phyloP scores from a whole-genome alignment of 2,888 invertebrate genomes.

The Pachymerium ferrugineum region DNA sequence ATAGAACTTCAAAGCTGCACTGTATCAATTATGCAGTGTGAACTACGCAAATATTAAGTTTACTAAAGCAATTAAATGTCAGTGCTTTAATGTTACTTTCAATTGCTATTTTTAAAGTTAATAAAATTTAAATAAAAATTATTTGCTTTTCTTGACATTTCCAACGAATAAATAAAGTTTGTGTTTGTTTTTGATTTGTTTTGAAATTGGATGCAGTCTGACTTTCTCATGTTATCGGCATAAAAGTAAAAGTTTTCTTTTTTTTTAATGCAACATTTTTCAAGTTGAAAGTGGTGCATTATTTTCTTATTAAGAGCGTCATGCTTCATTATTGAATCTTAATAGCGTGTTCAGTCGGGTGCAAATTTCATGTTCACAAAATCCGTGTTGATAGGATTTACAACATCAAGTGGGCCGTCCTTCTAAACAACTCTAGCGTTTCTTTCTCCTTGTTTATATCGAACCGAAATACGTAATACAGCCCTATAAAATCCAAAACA shows the following conservation, averaged over 20 bases:
- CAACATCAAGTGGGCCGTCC: conserved; percentile 13
- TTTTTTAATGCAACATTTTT: neutral
- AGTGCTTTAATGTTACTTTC: no score
- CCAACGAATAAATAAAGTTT: neutral
- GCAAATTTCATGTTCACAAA: neutral
- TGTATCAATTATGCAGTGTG: no score
- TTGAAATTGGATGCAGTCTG: neutral
- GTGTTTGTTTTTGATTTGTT: neutral
- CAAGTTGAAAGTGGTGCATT: neutral
- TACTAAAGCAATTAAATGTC: no score
- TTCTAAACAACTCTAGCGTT: neutral
- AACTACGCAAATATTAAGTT: no score
- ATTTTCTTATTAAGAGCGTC: neutral
- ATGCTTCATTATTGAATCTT: neutral
- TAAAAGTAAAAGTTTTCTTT: neutral
- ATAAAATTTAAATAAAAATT: no score
- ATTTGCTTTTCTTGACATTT: no score
- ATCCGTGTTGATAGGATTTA: conserved; percentile 9
- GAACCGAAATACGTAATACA: neutral
- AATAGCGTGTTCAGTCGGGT: neutral
- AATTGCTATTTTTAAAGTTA: no score
- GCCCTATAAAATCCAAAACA: conserved; percentile 3
- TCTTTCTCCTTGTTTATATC: neutral
- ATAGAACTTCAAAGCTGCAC: no score
- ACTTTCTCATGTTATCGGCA: neutral